Evolutionary conservation across 2,888 invertebrate species (phyloP).

Genomic region (Chironomus tentans): DNA sequence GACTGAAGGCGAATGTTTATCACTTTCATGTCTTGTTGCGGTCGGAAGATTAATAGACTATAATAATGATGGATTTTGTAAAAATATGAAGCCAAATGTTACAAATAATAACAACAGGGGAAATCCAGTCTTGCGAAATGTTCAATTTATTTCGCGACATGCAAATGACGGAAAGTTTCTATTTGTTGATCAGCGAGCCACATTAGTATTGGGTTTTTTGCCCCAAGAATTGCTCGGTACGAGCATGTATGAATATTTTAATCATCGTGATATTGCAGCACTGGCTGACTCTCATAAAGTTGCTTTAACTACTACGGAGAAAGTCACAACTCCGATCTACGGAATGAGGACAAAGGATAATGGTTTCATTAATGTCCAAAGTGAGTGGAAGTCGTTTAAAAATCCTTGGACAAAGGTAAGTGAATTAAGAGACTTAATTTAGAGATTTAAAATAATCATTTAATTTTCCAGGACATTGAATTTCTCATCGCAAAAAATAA

Average conservation of each 20-base stretch:
- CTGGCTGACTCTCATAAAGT: conserved; percentile 77
- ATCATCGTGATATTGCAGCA: conserved; percentile 66
- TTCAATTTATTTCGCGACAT: conserved; percentile 76
- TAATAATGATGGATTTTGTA: conserved; percentile 2
- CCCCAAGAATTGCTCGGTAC: conserved; percentile 89
- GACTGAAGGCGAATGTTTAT: conserved; percentile 45
- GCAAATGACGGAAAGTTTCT: conserved; percentile 86
- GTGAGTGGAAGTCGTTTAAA: conserved; percentile 79
- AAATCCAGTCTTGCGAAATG: conserved; percentile 47
- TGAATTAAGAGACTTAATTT: not conserved
- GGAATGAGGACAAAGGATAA: conserved; percentile 74
- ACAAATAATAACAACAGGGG: conserved; percentile 27
- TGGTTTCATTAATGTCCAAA: conserved; percentile 58
- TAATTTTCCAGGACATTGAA: conserved; percentile 62
- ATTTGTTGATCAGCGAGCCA: conserved; percentile 87
- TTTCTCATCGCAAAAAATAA: conserved; percentile 82
- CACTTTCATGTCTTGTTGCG: conserved; percentile 76
- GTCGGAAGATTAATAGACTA: conserved; percentile 51
- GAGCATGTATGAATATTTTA: conserved; percentile 87
- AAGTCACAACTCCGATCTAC: conserved; percentile 61
- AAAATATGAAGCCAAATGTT: conserved; percentile 29
- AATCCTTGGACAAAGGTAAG: conserved; percentile 81
- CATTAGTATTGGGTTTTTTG: conserved; percentile 77
- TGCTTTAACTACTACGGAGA: conserved; percentile 55
- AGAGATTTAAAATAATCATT: not conserved